Evolutionary conservation across 2,797 vertebrate genomes (phyloP).

Genomic region (Aratinga solstitialis): DNA sequence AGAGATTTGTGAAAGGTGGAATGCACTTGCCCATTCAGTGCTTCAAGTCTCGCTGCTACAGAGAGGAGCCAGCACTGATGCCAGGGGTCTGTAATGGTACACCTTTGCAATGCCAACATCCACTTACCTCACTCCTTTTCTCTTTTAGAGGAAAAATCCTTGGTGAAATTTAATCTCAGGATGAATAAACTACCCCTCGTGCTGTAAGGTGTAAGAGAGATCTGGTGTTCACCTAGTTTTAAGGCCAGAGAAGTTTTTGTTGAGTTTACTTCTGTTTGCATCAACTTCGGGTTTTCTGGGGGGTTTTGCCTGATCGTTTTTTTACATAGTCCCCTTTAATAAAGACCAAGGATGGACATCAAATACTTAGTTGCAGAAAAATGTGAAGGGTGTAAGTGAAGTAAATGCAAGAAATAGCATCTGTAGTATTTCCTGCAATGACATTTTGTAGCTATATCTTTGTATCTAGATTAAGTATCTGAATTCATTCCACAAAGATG

Average conservation of each 20-base stretch:
- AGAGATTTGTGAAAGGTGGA: background rate
- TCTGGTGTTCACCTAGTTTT: background rate
- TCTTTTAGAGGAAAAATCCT: background rate
- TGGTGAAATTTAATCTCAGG: background rate
- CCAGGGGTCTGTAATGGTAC: rapidly evolving
- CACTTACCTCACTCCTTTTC: background rate
- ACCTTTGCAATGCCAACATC: background rate
- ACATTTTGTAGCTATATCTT: background rate
- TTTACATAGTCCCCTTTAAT: background rate
- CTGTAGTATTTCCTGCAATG: background rate
- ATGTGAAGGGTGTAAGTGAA: background rate
- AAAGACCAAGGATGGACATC: background rate
- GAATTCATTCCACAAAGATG: background rate
- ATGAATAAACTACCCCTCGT: background rate
- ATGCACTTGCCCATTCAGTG: background rate
- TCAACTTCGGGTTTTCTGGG: background rate
- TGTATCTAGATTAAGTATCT: background rate
- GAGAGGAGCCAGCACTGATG: rapidly evolving
- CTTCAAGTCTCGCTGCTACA: background rate
- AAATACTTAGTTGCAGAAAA: background rate
- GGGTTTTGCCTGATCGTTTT: background rate
- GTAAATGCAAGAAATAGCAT: background rate
- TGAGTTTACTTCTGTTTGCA: background rate
- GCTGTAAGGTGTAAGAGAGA: background rate
- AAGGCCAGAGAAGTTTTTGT: background rate